Evolutionary conservation across 2,797 vertebrate species (phyloP).

Genomic region (Anas capensis): DNA sequence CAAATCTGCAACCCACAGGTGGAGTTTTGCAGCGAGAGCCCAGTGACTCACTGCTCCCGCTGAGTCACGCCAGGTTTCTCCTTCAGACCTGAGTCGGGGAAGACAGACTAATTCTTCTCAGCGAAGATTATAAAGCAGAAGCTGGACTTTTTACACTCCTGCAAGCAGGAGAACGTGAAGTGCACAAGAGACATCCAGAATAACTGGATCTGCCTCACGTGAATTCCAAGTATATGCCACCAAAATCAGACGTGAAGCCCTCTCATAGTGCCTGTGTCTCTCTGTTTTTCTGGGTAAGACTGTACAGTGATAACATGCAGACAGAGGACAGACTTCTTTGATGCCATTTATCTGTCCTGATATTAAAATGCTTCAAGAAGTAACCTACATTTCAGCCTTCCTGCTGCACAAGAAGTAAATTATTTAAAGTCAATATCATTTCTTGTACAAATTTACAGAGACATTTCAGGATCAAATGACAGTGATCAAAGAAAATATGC

Average conservation of each 20-base stretch:
- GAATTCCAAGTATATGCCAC: not conserved
- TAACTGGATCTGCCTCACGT: not conserved
- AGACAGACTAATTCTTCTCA: not conserved
- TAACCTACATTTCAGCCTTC: not conserved
- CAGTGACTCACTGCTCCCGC: not conserved
- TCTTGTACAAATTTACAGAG: not conserved
- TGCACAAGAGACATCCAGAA: not conserved
- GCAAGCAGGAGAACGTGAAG: not conserved
- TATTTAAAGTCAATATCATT: not conserved
- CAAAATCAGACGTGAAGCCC: not conserved
- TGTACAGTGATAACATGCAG: not conserved
- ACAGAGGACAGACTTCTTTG: not conserved
- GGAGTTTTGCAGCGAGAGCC: not conserved
- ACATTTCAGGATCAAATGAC: not conserved
- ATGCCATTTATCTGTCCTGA: not conserved
- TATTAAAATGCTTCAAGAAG: not conserved
- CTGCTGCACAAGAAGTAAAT: not conserved
- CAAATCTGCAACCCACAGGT: not conserved
- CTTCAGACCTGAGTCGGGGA: not conserved
- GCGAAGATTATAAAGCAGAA: not conserved
- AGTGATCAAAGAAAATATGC: not conserved
- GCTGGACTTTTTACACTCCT: not conserved
- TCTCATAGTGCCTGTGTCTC: not conserved
- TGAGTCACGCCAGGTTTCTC: not conserved
- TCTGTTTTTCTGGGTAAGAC: not conserved